Conservation (phyloP, 2,113 vertebrate species). For the Xyliphius kryptos region DNA sequence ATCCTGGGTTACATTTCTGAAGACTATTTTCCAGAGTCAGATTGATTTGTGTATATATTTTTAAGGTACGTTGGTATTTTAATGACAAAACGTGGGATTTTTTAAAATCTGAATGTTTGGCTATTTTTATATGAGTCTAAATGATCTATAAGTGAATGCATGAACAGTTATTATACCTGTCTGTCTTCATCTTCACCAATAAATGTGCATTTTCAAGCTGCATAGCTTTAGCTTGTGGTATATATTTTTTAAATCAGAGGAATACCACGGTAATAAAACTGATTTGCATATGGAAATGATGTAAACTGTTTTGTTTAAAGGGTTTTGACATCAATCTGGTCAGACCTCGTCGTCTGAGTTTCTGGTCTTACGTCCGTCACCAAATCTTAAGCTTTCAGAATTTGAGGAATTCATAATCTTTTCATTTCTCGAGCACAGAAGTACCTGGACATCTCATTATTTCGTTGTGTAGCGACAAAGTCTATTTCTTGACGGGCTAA, state of each 20-base stretch:
- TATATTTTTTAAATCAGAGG: slow-evolving; percentile 14
- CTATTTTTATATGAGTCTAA: slow-evolving; percentile 22
- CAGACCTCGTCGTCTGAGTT: too few species aligned
- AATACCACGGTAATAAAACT: neutral
- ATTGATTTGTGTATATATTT: neutral
- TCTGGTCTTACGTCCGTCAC: too few species aligned
- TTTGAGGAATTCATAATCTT: too few species aligned
- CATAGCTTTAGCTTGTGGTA: too few species aligned
- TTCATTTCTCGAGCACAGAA: too few species aligned
- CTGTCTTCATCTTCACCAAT: slow-evolving; percentile 26
- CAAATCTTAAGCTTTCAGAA: too few species aligned
- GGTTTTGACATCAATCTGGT: too few species aligned
- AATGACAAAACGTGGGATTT: neutral
- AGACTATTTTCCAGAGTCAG: neutral
- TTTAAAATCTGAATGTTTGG: slow-evolving; percentile 12
- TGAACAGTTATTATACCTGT: slow-evolving; percentile 2
- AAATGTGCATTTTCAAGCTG: slow-evolving; percentile 20
- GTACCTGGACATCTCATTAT: too few species aligned
- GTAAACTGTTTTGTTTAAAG: too few species aligned
- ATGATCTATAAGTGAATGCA: slow-evolving; percentile 4
- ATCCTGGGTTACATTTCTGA: slow-evolving; percentile 16
- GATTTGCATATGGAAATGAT: too few species aligned
- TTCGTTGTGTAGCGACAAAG: too few species aligned
- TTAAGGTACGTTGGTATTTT: neutral
- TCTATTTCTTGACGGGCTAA: too few species aligned